These are phyloP conservation scores for Calypte anna DNA, from an alignment of 2,113 vertebrate genomes.

Conservation along the genomic window DNA sequence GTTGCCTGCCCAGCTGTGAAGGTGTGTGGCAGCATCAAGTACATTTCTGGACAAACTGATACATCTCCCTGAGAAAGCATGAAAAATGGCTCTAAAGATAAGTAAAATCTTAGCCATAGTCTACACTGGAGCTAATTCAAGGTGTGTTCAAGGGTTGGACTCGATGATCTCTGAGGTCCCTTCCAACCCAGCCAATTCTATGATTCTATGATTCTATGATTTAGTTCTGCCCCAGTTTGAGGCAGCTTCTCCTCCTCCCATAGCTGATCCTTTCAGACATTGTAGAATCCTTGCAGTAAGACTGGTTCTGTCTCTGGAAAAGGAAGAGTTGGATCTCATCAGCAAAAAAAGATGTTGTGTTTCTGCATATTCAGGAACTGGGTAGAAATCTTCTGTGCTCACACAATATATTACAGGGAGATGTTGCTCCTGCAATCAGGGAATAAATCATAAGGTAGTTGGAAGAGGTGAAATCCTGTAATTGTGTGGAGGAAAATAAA, in stretches of 20 bases:
- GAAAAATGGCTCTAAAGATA: not conserved
- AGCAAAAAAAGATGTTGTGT: not conserved
- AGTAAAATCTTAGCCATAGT: not conserved
- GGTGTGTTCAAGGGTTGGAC: too few relatives aligned
- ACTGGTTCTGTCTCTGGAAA: not conserved
- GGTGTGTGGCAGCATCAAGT: not conserved
- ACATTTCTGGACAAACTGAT: not conserved
- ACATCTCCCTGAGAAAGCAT: not conserved
- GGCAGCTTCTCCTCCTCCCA: not conserved
- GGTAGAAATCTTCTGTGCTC: not conserved
- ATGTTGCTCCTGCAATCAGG: not conserved
- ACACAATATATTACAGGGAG: not conserved
- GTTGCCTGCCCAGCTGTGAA: not conserved
- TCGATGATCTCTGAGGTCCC: too few relatives aligned
- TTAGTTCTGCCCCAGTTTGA: not conserved
- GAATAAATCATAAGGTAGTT: constrained; percentile 36
- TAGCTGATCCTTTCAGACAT: not conserved
- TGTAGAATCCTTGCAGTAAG: not conserved
- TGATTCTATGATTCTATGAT: not conserved
- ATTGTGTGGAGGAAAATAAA: not conserved
- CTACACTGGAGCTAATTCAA: not conserved
- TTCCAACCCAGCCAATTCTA: too few relatives aligned
- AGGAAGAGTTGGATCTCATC: not conserved
- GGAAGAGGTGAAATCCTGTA: constrained; percentile 19
- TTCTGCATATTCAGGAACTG: not conserved